phyloP scores from a whole-genome alignment of 1,140 invertebrate genomes.

The Drosophila bipectinata region DNA sequence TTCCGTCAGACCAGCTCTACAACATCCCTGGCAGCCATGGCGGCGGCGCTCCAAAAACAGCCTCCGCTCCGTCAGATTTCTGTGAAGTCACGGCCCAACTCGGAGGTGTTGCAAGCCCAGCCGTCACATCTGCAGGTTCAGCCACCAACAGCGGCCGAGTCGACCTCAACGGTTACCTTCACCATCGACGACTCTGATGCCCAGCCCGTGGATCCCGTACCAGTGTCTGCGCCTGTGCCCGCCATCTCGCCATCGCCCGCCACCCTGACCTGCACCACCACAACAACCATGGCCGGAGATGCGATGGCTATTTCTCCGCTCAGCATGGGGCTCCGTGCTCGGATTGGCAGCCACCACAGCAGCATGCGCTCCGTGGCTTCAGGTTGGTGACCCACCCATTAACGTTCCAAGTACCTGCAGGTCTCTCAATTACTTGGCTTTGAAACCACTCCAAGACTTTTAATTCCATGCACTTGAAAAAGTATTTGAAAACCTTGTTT shows the following conservation, averaged over 20 bases:
- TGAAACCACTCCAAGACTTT: conserved; percentile 7
- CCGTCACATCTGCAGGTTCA: conserved; percentile 9
- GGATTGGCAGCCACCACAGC: conserved; percentile 69
- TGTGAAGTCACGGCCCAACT: conserved; percentile 61
- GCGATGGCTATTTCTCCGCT: conserved; percentile 50
- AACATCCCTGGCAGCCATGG: conserved; percentile 63
- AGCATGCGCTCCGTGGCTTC: conserved; percentile 80
- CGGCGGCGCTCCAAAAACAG: conserved; percentile 62
- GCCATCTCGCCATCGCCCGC: conserved; percentile 42
- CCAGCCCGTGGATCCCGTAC: conserved; percentile 14
- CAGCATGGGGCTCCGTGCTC: conserved; percentile 59
- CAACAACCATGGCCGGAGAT: conserved; percentile 70
- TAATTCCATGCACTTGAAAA: conserved; percentile 18
- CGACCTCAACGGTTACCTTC: conserved; percentile 74
- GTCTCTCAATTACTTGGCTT: conserved; percentile 7
- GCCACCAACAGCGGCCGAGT: conserved; percentile 23
- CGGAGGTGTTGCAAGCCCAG: conserved; percentile 63
- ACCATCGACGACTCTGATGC: conserved; percentile 73
- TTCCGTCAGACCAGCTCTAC: conserved; percentile 71
- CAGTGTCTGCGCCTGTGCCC: conserved; percentile 11
- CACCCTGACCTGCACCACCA: conserved; percentile 68
- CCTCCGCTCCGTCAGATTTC: conserved; percentile 29
- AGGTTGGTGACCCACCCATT: conserved; percentile 51
- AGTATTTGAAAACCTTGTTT: neutral
- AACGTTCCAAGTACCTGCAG: conserved; percentile 1